phyloP scores from a whole-genome alignment of 2,113 vertebrate species.

The Mesocricetus auratus region DNA sequence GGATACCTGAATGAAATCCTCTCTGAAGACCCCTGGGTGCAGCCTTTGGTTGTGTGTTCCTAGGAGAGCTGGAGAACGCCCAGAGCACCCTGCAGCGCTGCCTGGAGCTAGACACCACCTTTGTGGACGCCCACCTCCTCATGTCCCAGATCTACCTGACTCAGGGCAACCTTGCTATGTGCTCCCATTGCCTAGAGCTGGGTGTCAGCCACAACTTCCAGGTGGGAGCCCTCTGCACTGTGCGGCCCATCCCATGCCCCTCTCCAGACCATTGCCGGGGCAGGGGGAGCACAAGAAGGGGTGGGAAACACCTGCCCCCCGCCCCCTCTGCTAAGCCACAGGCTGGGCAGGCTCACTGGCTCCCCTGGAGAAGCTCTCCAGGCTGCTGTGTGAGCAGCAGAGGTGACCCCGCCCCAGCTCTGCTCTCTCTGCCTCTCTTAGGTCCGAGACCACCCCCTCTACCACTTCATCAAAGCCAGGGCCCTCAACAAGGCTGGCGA shows the following conservation, averaged over 20 bases:
- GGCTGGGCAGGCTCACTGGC: background rate
- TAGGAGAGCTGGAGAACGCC: conserved; percentile 86
- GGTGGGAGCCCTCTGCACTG: conserved; percentile 73
- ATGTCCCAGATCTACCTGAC: conserved; percentile 87
- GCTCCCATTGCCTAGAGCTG: conserved; percentile 86
- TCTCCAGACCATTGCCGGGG: background rate
- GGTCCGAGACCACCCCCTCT: conserved; percentile 87
- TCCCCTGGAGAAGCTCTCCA: too few species aligned
- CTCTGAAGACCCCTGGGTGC: background rate
- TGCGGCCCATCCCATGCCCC: rapidly evolving
- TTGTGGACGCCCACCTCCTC: conserved; percentile 85
- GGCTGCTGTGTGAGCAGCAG: background rate
- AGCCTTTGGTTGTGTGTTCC: background rate
- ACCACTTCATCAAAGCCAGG: conserved; percentile 87
- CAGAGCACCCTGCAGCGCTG: conserved; percentile 86
- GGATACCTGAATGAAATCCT: background rate
- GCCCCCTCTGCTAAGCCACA: background rate
- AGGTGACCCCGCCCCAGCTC: background rate
- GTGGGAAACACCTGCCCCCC: too few species aligned
- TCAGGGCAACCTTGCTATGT: conserved; percentile 84
- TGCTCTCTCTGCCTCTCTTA: background rate
- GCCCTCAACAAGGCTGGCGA: conserved; percentile 85
- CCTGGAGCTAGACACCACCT: conserved; percentile 85
- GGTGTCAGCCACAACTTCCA: conserved; percentile 89
- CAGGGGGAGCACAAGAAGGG: background rate